These are phyloP conservation scores for Thysanoteuthis rhombus DNA, from an alignment of 2,888 invertebrate genomes.

Conservation along the genomic window DNA sequence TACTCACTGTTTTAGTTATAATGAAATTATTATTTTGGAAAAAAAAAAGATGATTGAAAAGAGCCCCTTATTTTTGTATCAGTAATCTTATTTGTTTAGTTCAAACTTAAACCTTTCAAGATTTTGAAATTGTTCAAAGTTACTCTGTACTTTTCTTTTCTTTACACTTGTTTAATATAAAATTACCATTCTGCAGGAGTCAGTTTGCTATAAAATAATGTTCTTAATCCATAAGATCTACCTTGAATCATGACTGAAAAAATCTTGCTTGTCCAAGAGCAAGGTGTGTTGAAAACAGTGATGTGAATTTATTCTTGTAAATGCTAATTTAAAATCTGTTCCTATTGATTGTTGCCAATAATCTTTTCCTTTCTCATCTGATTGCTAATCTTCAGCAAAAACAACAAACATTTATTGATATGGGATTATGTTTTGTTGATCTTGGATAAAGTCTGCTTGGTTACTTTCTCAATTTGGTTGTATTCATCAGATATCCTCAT, in stretches of 20 bases:
- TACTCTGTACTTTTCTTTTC: too few relatives aligned
- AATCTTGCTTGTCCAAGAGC: background rate
- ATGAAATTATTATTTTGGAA: too few relatives aligned
- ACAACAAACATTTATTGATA: background rate
- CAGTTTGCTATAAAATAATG: background rate
- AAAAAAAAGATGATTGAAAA: too few relatives aligned
- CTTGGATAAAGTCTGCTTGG: background rate
- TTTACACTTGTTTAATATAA: too few relatives aligned
- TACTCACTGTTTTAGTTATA: too few relatives aligned
- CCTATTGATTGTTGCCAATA: background rate
- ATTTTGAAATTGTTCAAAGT: too few relatives aligned
- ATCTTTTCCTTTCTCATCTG: constrained; percentile 12
- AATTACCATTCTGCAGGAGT: background rate
- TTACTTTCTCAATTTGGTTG: background rate
- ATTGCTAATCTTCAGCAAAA: background rate
- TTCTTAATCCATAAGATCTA: background rate
- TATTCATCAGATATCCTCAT: background rate
- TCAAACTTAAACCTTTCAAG: too few relatives aligned
- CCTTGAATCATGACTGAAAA: background rate
- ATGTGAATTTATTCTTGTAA: background rate
- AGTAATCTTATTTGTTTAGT: too few relatives aligned
- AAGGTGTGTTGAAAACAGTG: background rate
- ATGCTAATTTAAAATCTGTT: background rate
- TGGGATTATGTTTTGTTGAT: background rate
- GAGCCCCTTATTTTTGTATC: too few relatives aligned